These are phyloP conservation scores for Ramazzottius varieornatus DNA, from an alignment of 2,888 invertebrate genomes.

Conservation along the genomic window DNA sequence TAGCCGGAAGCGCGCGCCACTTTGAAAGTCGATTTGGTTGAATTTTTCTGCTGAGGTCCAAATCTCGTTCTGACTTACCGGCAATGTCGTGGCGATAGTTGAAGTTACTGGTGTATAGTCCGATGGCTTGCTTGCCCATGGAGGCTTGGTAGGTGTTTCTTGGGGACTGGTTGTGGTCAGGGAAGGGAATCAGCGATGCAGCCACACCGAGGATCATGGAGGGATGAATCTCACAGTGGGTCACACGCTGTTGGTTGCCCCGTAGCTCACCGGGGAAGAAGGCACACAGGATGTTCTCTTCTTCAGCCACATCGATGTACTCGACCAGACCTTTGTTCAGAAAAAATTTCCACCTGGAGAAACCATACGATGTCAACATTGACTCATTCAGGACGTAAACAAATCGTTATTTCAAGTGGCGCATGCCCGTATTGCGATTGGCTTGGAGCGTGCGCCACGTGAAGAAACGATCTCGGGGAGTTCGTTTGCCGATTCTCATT, in stretches of 20 bases:
- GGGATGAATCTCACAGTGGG: conserved; percentile 98
- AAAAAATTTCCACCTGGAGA: conserved; percentile 33
- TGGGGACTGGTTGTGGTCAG: conserved; percentile 97
- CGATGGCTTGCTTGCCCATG: conserved; percentile 99
- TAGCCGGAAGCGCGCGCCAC: too few relatives aligned
- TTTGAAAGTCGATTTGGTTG: too few relatives aligned
- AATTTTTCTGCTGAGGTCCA: too few relatives aligned
- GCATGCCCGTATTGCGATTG: too few relatives aligned
- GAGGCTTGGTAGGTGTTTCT: conserved; percentile 99
- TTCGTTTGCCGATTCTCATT: too few relatives aligned
- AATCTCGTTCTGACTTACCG: too few relatives aligned
- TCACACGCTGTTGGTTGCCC: conserved; percentile 76
- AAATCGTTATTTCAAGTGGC: too few relatives aligned
- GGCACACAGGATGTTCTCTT: conserved; percentile 97
- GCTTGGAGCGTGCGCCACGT: too few relatives aligned
- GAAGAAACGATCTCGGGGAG: too few relatives aligned
- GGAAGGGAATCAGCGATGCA: conserved; percentile 99
- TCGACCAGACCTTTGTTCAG: conserved; percentile 73
- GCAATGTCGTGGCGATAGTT: conserved; percentile 98
- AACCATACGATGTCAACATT: conserved; percentile 2
- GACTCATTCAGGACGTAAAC: neutral
- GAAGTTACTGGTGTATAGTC: conserved; percentile 96
- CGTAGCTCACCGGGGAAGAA: conserved; percentile 92
- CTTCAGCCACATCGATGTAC: conserved; percentile 94
- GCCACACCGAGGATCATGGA: conserved; percentile 99